Percentiles rank a stretch among this genome's conserved stretches.
Conservation (phyloP, 2,888 invertebrate genomes). For the Caenorhabditis macrosperma region DNA sequence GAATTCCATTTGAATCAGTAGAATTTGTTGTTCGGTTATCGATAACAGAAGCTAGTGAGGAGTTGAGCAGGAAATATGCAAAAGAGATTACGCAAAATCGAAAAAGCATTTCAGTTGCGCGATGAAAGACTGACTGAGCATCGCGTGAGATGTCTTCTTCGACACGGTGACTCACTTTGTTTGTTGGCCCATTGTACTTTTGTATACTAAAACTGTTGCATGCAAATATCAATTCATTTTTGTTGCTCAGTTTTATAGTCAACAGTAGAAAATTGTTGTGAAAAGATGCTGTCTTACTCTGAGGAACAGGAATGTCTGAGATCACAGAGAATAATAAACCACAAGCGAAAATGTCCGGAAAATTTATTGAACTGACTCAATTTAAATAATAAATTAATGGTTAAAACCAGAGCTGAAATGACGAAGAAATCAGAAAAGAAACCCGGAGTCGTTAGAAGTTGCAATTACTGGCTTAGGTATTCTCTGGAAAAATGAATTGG, state of each 20-base stretch:
- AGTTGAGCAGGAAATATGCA: background rate
- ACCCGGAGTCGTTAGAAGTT: conserved; percentile 38
- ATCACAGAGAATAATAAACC: background rate
- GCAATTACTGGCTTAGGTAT: conserved; percentile 41
- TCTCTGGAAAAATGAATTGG: background rate
- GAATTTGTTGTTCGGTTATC: conserved; percentile 8
- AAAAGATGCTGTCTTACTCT: no score
- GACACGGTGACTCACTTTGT: background rate
- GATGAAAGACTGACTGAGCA: background rate
- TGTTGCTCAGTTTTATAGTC: background rate
- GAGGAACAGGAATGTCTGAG: background rate
- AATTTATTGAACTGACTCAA: background rate
- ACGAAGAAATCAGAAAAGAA: conserved; percentile 5
- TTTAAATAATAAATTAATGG: background rate
- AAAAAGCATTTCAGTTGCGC: background rate
- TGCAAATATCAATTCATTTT: background rate
- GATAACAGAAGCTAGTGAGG: background rate
- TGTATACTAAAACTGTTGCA: background rate
- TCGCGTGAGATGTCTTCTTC: background rate
- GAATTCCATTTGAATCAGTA: background rate
- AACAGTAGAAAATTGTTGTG: background rate
- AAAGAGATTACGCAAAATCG: no score
- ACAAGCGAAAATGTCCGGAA: background rate
- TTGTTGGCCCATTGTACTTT: background rate
- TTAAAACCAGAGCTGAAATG: conserved; percentile 3